Evolutionary conservation across 2,888 invertebrate species (phyloP).

Genomic region (Apotomis capreana): DNA sequence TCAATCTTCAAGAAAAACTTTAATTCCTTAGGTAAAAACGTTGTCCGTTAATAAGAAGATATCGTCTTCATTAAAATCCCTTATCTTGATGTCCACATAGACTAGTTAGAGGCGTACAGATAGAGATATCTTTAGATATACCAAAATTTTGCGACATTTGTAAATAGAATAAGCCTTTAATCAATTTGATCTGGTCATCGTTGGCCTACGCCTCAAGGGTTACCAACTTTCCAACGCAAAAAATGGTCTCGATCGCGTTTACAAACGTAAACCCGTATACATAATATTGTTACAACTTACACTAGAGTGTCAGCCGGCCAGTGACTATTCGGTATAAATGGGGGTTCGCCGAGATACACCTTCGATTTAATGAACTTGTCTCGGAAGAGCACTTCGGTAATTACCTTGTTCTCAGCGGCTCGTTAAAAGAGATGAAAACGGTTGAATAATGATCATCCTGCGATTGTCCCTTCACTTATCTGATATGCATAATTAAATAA

Average conservation of each 20-base stretch:
- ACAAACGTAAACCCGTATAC: too few relatives aligned
- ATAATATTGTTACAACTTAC: too few relatives aligned
- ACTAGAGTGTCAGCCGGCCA: too few relatives aligned
- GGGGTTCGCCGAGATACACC: constrained; percentile 46
- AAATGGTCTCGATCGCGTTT: too few relatives aligned
- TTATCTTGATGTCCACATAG: background rate
- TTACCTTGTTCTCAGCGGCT: constrained; percentile 33
- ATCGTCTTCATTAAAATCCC: background rate
- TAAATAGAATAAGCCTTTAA: too few relatives aligned
- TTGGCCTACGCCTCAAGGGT: too few relatives aligned
- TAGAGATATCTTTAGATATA: too few relatives aligned
- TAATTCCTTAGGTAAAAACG: background rate
- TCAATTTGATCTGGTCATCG: too few relatives aligned
- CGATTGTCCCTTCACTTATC: constrained; percentile 23
- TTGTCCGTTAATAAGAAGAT: too few relatives aligned
- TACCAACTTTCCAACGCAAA: too few relatives aligned
- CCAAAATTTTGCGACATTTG: too few relatives aligned
- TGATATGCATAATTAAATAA: constrained; percentile 22
- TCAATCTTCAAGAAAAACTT: background rate
- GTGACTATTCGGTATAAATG: constrained; percentile 7
- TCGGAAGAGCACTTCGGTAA: constrained; percentile 45
- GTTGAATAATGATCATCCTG: constrained; percentile 26
- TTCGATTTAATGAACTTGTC: constrained; percentile 67
- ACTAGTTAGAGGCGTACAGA: background rate
- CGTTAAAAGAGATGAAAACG: constrained; percentile 31